Evolutionary conservation across 2,888 invertebrate genomes (phyloP), one percentile per base, ranked within the genome.

Genomic region (Bhutanitis thaidina): DNA sequence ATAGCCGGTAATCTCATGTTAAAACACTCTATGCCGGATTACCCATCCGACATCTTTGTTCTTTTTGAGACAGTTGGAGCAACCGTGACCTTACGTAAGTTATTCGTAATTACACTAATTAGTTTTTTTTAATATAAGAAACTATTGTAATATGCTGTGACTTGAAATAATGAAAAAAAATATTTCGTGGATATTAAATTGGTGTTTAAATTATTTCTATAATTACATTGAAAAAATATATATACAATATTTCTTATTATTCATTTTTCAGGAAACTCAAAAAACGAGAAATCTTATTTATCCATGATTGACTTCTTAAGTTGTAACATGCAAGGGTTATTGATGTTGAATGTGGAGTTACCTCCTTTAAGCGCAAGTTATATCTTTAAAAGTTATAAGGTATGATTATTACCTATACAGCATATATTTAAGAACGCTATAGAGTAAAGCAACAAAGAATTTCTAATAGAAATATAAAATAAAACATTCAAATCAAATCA

Each of bases 1-100:
- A 68, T 94, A 56, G 93, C 93, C 39, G 94, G 94, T 1, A 94
- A 94, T 62, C 65, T 94, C 41, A 92, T 93, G 87, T 76, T 93
- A 60, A 94, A 93, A 65, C 91, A 91, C 55, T 69, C 77, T 0
- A 87, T 91, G 61, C 87, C 78, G 0, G 90, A 91, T 16, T 94
- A 93, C 67, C 92, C 91, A 10, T 94, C 94, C 0, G 94, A 94
- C 67, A 64, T 94, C 4, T 93, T 92, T 59, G 57, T 93, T 12
- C 76, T 93, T 1, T 72, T 93, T 0, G 90, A 91, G 67, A 77
- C 90, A 2, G 85, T 91, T 0, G 91, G 91, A 1, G 91, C 91
- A 1, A 61, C 69, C 12, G 57, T 92, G 4, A 90, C 87, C 20
- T 73, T 92, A 53, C 80, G 92, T 92, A 77, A 88, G 89, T 12